Evolutionary conservation across 1,140 invertebrate species (phyloP), one percentile per base, ranked within the genome.

Genomic region (Heliconius hermathena): DNA sequence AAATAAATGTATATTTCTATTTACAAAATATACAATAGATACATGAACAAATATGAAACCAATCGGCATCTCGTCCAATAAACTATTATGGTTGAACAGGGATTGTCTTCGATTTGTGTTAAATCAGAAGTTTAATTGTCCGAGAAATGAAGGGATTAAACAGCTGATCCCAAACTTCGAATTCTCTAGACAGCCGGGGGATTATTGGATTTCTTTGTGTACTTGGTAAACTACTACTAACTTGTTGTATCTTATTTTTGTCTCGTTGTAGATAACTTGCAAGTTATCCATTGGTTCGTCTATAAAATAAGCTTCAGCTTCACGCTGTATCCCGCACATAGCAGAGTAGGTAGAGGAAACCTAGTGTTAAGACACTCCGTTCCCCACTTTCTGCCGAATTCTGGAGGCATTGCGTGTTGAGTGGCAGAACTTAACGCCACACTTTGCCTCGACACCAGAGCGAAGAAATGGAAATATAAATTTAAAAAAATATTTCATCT

Each of bases 111-210:
- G 89, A 92, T 92, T 92, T 93, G 92, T 90, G 84, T 91, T 93
- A 91, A 91, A 92, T 93, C 90, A 87, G 77, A 82, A 82, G 89
- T 90, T 93, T 93, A 93, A 93, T 93, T 93, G 90, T 83, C 87
- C 89, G 89, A 87, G 86, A 92, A 93, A 93, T 91, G 90, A 91
- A 91, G 88, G 91, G 89, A 92, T 91, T 92, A 91, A 90, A 84
- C 85, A 86, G 82, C 85, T 87, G 87, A 87, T 85, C 84, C 87
- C 84, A 78, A 82, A 70, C 74, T 76, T 41, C 80, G 83, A 87
- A 77, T 83, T 79, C 72, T 81, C 79, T 52, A 74, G 81, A 84
- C 81, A 74, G 79, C 71, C 75, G 79, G 82, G 74, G 80, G 81
- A 84, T 85, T 79, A 83, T 85, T 85, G 81, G 85, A 83, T 83